Evolutionary conservation across 2,113 vertebrate species (phyloP), one percentile per base, ranked within the genome.

Genomic region (Platichthys stellatus): DNA sequence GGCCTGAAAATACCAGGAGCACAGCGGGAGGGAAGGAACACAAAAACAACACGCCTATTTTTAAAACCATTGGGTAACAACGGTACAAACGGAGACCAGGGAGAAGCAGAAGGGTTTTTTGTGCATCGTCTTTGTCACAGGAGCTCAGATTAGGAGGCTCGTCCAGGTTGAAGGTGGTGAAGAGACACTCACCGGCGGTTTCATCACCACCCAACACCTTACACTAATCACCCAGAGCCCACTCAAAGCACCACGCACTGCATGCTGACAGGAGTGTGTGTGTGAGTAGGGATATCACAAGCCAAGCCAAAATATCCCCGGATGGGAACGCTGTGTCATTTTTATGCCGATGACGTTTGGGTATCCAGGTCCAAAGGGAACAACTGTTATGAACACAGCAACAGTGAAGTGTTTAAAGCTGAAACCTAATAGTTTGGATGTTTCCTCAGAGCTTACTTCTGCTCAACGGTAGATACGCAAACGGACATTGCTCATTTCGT

Each of bases 1-100:
- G 56, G 74, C 62, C 21, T 5, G 35, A 63, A 73, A 80, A 81
- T 76, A 88, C 60, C 70, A 76, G 21, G 40, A 71, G 79, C 64
- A 45, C 57, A 70, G 67, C 6, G 64, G 73, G 69, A 17, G 45
- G 45, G 45, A 2, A 12, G 51, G 31, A 54, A 24, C 53, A 40
- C 35, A 66, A 21, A 74, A 78, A 86, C 74, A 76, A 80, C 54
- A 83, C 61, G 17, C 74, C 86, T 85, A 88, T 88, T 89, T 90
- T 80, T 78, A 74, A 83, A 82, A 69, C 2, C 2, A 20, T 58
- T 77, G 61, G 68, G 60, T 63, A 83, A 82, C 56, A 57, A 64
- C 43, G 38, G 11, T 57, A 80, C 60, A 76, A 76, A 26, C 2
- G 20, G 14, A n/a, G 45, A 49, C 3, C 15, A 54, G 2, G n/a